Evolutionary conservation across 2,888 invertebrate species (phyloP).

Genomic region (Ecliptopera silaceata): DNA sequence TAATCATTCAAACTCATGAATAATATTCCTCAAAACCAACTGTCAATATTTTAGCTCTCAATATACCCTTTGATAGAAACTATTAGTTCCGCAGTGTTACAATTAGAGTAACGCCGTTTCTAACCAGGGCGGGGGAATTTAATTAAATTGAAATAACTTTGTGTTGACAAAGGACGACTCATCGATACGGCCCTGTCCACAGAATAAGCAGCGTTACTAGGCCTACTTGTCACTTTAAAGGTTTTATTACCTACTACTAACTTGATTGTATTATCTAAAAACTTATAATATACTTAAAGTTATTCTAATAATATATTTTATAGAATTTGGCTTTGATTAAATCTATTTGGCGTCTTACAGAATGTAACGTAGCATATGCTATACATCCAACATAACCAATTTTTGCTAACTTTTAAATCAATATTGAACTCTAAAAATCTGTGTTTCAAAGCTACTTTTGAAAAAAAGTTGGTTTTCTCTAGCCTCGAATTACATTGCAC

Average conservation of each 20-base stretch:
- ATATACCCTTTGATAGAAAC: conserved; percentile 12
- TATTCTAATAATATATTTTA: too few species aligned
- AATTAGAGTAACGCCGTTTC: conserved; percentile 8
- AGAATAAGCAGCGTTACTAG: neutral
- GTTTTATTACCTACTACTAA: too few species aligned
- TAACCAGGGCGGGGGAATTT: conserved; percentile 38
- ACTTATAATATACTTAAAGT: too few species aligned
- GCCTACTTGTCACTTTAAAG: neutral
- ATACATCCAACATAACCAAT: too few species aligned
- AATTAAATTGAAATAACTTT: conserved; percentile 51
- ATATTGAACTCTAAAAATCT: too few species aligned
- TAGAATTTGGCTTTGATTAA: too few species aligned
- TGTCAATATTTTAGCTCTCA: neutral
- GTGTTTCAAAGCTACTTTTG: too few species aligned
- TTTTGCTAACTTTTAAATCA: too few species aligned
- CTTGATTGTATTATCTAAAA: too few species aligned
- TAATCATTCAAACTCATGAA: conserved; percentile 12
- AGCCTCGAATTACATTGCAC: conserved; percentile 22
- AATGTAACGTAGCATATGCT: too few species aligned
- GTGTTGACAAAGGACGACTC: conserved; percentile 44
- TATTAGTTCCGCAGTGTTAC: conserved; percentile 13
- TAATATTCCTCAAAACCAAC: conserved; percentile 3
- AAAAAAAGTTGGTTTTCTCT: conserved; percentile 4
- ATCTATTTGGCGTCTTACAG: too few species aligned
- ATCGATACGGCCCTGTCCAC: conserved; percentile 19